These are phyloP conservation scores for Hirtodrosophila alboralis DNA, from an alignment of 2,888 invertebrate species.

Conservation along the genomic window DNA sequence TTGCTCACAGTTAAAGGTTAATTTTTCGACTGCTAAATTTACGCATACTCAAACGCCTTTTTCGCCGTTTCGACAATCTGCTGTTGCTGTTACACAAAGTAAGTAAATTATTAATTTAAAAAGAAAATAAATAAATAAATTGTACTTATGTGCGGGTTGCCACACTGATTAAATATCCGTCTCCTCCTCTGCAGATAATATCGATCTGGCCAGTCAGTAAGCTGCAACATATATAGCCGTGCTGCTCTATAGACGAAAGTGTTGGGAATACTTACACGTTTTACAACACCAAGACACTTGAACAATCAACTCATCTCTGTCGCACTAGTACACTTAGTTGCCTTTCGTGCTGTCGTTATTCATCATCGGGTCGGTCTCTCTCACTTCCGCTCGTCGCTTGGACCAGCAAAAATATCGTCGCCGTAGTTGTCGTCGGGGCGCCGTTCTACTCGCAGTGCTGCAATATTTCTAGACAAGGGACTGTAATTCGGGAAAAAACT, in stretches of 20 bases:
- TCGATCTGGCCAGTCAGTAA: conserved; percentile 60
- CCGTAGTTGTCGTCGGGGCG: conserved; percentile 77
- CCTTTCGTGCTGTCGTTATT: conserved; percentile 27
- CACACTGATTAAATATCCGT: conserved; percentile 27
- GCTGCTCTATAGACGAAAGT: conserved; percentile 52
- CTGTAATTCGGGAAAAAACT: conserved; percentile 58
- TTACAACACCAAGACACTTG: conserved; percentile 42
- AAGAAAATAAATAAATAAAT: too few relatives aligned
- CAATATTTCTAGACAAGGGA: conserved; percentile 74
- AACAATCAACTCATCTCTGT: conserved; percentile 40
- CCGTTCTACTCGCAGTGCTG: conserved; percentile 76
- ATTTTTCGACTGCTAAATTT: conserved; percentile 43
- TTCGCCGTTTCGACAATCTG: not conserved
- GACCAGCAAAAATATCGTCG: conserved; percentile 53
- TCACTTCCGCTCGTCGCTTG: conserved; percentile 46
- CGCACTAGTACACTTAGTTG: conserved; percentile 24
- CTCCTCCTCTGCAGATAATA: conserved; percentile 32
- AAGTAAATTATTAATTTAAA: conserved; percentile 33
- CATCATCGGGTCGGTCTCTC: conserved; percentile 51
- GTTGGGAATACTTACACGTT: conserved; percentile 36
- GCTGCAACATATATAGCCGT: conserved; percentile 32
- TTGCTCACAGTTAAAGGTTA: conserved; percentile 19
- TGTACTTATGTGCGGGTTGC: conserved; percentile 28
- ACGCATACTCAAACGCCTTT: conserved; percentile 5
- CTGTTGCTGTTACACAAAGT: conserved; percentile 26